A percentile compares a stretch with the other conserved stretches of the same genome.
phyloP scores from a whole-genome alignment of 2,888 invertebrate genomes.

The Tetragonisca angustula region DNA sequence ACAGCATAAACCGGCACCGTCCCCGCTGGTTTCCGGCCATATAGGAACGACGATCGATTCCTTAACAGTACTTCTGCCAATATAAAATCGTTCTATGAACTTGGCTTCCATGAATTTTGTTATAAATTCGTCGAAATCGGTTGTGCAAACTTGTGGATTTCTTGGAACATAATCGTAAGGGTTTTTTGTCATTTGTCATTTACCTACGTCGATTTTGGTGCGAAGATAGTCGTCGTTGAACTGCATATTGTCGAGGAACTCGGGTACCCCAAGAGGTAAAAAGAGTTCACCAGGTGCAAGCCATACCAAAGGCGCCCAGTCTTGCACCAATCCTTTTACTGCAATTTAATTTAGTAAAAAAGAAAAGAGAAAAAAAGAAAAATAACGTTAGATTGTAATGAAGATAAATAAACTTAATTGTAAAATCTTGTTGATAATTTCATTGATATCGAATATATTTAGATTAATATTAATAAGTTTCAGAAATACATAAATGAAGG shows the following conservation, averaged over 20 bases:
- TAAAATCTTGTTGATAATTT: neutral
- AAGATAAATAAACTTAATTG: neutral
- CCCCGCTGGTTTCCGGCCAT: constrained; percentile 86
- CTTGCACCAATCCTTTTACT: constrained; percentile 84
- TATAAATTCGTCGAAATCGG: neutral
- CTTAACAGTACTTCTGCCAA: constrained; percentile 82
- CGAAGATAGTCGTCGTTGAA: constrained; percentile 76
- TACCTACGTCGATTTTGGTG: constrained; percentile 77
- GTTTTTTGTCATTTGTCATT: constrained; percentile 53
- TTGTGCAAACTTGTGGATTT: neutral
- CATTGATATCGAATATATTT: neutral
- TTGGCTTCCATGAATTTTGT: neutral
- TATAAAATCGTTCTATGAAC: neutral
- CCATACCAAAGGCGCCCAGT: constrained; percentile 89
- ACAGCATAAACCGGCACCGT: constrained; percentile 87
- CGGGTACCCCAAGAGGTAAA: constrained; percentile 87
- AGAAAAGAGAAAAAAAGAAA: no score
- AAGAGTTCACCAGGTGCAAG: constrained; percentile 88
- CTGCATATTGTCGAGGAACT: constrained; percentile 86
- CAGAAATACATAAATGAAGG: no score
- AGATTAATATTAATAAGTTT: neutral
- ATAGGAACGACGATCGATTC: constrained; percentile 86
- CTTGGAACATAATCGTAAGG: neutral
- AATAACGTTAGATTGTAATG: neutral
- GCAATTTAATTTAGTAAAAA: constrained; percentile 32